Conservation (phyloP, 1,140 invertebrate genomes). For the Bicyclus anynana region DNA sequence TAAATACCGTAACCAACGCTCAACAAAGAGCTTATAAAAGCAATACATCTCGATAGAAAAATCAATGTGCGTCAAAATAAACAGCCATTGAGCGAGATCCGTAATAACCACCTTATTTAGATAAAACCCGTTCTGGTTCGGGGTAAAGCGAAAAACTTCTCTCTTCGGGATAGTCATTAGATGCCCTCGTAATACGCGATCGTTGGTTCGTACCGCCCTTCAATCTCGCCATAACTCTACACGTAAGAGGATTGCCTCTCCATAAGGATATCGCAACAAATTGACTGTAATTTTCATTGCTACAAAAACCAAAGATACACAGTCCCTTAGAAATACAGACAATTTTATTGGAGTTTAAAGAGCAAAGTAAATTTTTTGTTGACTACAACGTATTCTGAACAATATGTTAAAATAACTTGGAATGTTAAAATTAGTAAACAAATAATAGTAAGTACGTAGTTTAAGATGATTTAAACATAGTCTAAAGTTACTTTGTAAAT, state of each 20-base stretch:
- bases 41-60: conserved; percentile 2
- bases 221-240: conserved; percentile 51
- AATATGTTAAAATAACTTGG: no score
- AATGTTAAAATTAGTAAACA: no score
- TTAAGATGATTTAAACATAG: no score
- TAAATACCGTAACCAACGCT: no score
- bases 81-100: conserved; percentile 22
- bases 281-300: conserved; percentile 54
- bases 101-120: conserved; percentile 56
- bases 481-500: no score
- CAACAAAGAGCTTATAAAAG: background rate
- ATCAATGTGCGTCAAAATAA: conserved; percentile 25
- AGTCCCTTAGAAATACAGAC: background rate
- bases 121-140: conserved; percentile 42
- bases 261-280: conserved; percentile 70
- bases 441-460: no score
- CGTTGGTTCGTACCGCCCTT: conserved; percentile 35
- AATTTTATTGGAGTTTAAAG: background rate
- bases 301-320: background rate
- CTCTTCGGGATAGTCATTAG: conserved; percentile 62
- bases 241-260: conserved; percentile 60
- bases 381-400: no score
- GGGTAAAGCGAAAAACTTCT: conserved; percentile 54
- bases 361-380: background rate
- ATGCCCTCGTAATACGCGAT: conserved; percentile 45